These are phyloP conservation scores for Acholoe squamosa DNA, from an alignment of 2,888 invertebrate species.

Conservation along the genomic window DNA sequence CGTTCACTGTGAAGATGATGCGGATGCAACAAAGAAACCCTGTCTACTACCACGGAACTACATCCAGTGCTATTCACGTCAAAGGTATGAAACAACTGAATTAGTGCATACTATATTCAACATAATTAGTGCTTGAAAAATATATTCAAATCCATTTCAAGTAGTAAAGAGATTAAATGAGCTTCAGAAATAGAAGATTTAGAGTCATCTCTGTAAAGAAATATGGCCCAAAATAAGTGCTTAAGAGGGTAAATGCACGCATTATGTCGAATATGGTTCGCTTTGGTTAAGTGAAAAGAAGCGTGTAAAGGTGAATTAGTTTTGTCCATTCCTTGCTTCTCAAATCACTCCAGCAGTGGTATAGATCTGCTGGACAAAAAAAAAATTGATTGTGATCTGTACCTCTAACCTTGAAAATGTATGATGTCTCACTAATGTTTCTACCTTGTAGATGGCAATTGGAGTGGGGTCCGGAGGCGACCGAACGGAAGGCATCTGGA, in stretches of 20 bases:
- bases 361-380: no score
- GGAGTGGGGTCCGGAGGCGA: background rate
- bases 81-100: background rate
- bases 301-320: no score
- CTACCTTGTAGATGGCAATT: slow-evolving; percentile 24
- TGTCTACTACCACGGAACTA: background rate
- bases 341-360: no score
- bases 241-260: background rate
- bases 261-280: no score
- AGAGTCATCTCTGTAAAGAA: background rate
- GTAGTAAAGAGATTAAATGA: background rate
- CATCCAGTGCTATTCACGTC: background rate
- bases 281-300: no score
- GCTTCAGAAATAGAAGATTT: background rate
- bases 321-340: no score
- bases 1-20: slow-evolving; percentile 26
- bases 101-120: background rate
- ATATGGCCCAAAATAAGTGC: background rate
- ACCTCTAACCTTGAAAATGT: background rate
- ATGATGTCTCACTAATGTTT: background rate
- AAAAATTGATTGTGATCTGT: no score
- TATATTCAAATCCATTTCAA: background rate
- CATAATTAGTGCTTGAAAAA: background rate
- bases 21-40: background rate
- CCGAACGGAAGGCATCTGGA: background rate